Evolutionary conservation across 2,888 invertebrate species (phyloP).

Genomic region (Agriopis marginaria): DNA sequence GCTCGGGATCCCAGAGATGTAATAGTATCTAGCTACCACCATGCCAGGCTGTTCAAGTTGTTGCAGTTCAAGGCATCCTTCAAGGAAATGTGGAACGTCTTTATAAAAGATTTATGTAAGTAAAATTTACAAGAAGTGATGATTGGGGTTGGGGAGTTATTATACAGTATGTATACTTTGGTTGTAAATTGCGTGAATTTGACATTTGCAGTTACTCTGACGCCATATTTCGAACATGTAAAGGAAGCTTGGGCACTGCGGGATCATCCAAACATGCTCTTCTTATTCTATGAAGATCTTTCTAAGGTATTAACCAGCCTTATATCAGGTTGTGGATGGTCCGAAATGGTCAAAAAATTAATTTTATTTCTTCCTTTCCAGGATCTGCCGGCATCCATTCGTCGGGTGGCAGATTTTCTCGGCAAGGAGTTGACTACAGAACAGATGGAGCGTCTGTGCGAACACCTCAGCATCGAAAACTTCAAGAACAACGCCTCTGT

Average conservation of each 20-base stretch:
- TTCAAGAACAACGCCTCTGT: conserved; percentile 88
- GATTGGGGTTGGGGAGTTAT: too few species aligned
- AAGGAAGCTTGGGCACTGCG: conserved; percentile 89
- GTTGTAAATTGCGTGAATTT: neutral
- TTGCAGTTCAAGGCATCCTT: conserved; percentile 16
- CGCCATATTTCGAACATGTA: conserved; percentile 91
- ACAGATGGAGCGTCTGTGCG: conserved; percentile 73
- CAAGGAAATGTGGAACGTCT: conserved; percentile 68
- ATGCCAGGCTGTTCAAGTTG: conserved; percentile 35
- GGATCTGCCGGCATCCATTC: conserved; percentile 65
- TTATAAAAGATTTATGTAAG: conserved; percentile 68
- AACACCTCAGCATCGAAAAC: conserved; percentile 90
- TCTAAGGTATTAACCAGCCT: conserved; percentile 36
- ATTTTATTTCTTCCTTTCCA: conserved; percentile 18
- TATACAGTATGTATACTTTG: neutral
- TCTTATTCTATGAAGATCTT: conserved; percentile 92
- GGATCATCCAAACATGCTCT: conserved; percentile 88
- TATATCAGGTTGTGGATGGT: neutral
- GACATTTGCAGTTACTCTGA: conserved; percentile 47
- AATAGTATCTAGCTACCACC: conserved; percentile 89
- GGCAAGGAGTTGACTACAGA: conserved; percentile 63
- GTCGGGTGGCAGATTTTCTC: conserved; percentile 85
- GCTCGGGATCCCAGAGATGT: conserved; percentile 93
- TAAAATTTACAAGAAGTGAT: neutral
- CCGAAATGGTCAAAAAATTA: neutral